These are phyloP conservation scores for Tromatobia lineatoria DNA, from an alignment of 2,888 invertebrate species.

Conservation along the genomic window DNA sequence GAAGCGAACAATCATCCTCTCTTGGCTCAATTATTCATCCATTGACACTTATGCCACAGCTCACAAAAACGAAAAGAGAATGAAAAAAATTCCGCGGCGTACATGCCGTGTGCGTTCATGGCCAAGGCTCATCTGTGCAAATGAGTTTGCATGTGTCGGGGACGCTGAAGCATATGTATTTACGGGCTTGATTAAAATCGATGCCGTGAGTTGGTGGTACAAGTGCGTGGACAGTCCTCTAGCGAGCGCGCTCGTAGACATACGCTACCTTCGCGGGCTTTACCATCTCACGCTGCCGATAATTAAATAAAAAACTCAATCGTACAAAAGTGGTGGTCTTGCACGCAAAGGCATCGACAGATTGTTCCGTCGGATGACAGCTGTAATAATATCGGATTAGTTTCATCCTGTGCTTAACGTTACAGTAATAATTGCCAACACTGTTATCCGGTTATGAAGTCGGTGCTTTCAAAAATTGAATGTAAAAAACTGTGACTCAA, in stretches of 20 bases:
- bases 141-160: neutral
- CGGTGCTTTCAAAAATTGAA: too few species aligned
- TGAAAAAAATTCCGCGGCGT: neutral
- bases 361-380: too few species aligned
- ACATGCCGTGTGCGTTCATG: neutral
- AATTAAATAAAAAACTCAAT: neutral
- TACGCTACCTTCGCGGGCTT: conserved; percentile 47
- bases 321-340: neutral
- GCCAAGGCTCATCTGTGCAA: conserved; percentile 5
- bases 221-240: conserved; percentile 66
- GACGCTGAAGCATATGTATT: conserved; percentile 53
- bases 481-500: too few species aligned
- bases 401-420: too few species aligned
- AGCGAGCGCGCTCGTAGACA: conserved; percentile 62
- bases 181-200: conserved; percentile 61
- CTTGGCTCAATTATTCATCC: too few species aligned
- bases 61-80: too few species aligned
- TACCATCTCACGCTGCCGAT: conserved; percentile 6
- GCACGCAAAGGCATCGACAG: neutral
- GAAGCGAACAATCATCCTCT: too few species aligned
- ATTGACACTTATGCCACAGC: too few species aligned
- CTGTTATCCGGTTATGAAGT: too few species aligned
- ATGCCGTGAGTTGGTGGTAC: conserved; percentile 60
- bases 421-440: too few species aligned
- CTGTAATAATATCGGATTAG: too few species aligned